Evolutionary conservation across 2,888 invertebrate genomes (phyloP).

Genomic region (Pachliopta kotzebuea): DNA sequence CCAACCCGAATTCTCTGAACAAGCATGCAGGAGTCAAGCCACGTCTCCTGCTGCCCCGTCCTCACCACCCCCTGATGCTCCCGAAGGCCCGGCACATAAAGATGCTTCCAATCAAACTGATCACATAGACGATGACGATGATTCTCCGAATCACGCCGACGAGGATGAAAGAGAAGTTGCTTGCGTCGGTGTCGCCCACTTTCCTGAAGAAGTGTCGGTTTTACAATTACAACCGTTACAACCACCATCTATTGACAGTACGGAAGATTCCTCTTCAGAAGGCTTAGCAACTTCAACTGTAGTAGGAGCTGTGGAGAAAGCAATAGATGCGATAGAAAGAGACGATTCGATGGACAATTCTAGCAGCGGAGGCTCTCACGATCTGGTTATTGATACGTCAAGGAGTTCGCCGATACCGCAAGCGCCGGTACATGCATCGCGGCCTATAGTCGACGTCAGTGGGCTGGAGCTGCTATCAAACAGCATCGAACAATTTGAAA

Average conservation of each 20-base stretch:
- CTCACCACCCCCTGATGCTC: constrained; percentile 73
- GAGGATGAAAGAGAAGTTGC: constrained; percentile 71
- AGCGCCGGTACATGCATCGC: constrained; percentile 36
- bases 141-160: constrained; percentile 69
- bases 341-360: constrained; percentile 64
- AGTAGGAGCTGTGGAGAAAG: constrained; percentile 65
- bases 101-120: constrained; percentile 93
- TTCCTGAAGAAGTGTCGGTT: constrained; percentile 56
- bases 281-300: constrained; percentile 51
- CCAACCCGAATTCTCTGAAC: constrained; percentile 72
- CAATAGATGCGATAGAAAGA: constrained; percentile 67
- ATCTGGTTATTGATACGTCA: constrained; percentile 72
- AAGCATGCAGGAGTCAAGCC: constrained; percentile 76
- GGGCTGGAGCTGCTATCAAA: constrained; percentile 91
- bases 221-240: constrained; percentile 45
- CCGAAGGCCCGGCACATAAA: constrained; percentile 83
- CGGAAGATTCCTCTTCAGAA: constrained; percentile 70
- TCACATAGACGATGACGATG: constrained; percentile 86
- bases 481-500: constrained; percentile 90
- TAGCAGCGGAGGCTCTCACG: constrained; percentile 68
- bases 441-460: constrained; percentile 84
- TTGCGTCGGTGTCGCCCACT: constrained; percentile 73
- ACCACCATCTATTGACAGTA: constrained; percentile 54
- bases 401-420: constrained; percentile 52
- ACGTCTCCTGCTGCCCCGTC: constrained; percentile 83